A percentile compares a stretch with the other conserved stretches of the same genome.
These are phyloP conservation scores for Tachypleus tridentatus DNA, from an alignment of 1,140 invertebrate species.

Conservation along the genomic window DNA sequence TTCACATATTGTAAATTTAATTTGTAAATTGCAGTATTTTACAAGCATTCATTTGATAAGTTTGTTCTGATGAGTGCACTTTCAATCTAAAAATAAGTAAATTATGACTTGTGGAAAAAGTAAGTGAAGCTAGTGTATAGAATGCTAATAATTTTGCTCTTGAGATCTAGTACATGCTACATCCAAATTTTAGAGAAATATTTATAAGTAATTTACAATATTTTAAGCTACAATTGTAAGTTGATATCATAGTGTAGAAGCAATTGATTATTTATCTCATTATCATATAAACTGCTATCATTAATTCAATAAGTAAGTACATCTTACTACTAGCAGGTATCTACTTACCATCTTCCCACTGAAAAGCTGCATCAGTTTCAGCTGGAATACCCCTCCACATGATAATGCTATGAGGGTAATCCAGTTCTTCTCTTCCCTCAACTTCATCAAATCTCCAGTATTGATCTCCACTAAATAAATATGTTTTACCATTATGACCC, in stretches of 20 bases:
- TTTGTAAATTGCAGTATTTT: no score
- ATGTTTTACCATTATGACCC: slow-evolving; percentile 39
- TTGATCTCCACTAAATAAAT: slow-evolving; percentile 58
- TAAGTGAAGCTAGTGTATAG: no score
- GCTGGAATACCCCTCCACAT: slow-evolving; percentile 40
- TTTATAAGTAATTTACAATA: background rate
- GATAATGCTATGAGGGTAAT: slow-evolving; percentile 43
- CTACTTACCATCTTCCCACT: slow-evolving; percentile 34
- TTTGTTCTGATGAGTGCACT: no score
- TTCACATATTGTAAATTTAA: no score
- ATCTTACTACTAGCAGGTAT: background rate
- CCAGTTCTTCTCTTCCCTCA: slow-evolving; percentile 32
- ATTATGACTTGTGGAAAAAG: no score
- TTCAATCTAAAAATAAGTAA: no score
- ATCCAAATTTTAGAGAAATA: background rate
- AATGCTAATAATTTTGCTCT: no score
- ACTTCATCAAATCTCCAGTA: slow-evolving; percentile 66
- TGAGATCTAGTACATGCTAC: no score
- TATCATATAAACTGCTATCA: no score
- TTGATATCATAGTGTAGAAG: background rate
- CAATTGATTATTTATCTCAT: no score
- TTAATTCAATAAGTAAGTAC: background rate
- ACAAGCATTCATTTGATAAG: no score
- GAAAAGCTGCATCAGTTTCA: slow-evolving; percentile 41
- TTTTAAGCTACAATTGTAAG: background rate